phyloP scores from a whole-genome alignment of 1,140 invertebrate species.

The Zaprionus capensis region DNA sequence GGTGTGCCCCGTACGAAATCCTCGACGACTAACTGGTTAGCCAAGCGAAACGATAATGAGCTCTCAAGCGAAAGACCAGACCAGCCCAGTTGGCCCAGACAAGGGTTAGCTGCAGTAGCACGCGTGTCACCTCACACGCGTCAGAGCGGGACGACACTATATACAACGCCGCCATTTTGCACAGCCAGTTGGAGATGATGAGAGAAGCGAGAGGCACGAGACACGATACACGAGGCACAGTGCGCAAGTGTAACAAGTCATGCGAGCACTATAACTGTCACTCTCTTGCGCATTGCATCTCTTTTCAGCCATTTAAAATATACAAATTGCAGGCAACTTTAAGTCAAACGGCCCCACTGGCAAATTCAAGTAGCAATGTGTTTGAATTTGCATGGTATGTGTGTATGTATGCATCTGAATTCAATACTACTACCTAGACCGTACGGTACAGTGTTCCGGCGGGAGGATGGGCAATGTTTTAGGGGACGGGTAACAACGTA shows the following conservation, averaged over 20 bases:
- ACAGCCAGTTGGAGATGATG: background rate
- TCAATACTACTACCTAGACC: background rate
- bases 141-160: constrained; percentile 12
- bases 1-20: constrained; percentile 59
- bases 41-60: constrained; percentile 84
- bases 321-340: constrained; percentile 52
- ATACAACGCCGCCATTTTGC: constrained; percentile 62
- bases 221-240: constrained; percentile 17
- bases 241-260: constrained; percentile 5
- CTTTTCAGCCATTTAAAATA: constrained; percentile 49
- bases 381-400: too few species aligned
- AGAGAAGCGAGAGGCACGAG: constrained; percentile 17
- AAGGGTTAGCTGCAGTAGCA: constrained; percentile 16
- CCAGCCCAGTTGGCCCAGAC: constrained; percentile 48
- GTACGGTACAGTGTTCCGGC: background rate
- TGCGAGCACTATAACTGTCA: background rate
- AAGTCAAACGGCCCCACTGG: constrained; percentile 11
- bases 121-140: background rate
- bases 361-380: background rate
- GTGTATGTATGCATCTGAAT: background rate
- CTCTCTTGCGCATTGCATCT: background rate
- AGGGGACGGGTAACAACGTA: too few species aligned
- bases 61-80: constrained; percentile 83
- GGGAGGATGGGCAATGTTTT: too few species aligned
- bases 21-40: constrained; percentile 75